Conservation (phyloP, 2,113 vertebrate species). For the Ciconia boyciana region DNA sequence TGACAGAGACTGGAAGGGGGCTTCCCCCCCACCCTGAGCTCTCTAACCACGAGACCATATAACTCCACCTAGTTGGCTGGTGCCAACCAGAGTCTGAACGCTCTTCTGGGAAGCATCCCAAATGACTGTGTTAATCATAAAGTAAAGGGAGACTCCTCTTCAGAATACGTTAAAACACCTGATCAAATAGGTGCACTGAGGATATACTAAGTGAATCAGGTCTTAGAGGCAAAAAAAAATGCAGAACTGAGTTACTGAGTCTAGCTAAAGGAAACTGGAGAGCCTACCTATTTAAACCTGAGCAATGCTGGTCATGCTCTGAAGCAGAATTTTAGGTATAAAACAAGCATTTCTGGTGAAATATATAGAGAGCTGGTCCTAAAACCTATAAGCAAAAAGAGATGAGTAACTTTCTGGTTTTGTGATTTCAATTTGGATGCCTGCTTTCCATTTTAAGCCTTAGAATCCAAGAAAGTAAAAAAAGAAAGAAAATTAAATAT, state of each 20-base stretch:
- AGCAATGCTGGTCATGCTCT: neutral
- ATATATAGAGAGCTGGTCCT: neutral
- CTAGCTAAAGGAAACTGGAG: neutral
- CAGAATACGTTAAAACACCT: too few species aligned
- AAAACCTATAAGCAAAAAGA: neutral
- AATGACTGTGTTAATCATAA: neutral
- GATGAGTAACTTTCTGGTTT: neutral
- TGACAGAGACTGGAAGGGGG: neutral
- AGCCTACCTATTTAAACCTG: neutral
- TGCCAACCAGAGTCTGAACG: neutral
- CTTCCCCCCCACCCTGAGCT: rapidly evolving
- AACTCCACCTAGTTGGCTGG: neutral
- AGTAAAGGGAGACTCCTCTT: neutral
- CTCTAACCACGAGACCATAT: rapidly evolving
- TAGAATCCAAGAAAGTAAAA: neutral
- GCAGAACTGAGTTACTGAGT: neutral
- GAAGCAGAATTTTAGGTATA: neutral
- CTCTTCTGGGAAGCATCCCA: neutral
- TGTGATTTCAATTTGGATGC: neutral
- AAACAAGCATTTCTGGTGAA: neutral
- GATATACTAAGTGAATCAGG: neutral
- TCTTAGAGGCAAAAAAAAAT: neutral
- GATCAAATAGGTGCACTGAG: rapidly evolving
- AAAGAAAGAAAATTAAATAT: neutral
- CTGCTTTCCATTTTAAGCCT: neutral